Base-by-base conservation (phyloP, 2,888 invertebrate genomes). In the Auanema freiburgensis region DNA sequence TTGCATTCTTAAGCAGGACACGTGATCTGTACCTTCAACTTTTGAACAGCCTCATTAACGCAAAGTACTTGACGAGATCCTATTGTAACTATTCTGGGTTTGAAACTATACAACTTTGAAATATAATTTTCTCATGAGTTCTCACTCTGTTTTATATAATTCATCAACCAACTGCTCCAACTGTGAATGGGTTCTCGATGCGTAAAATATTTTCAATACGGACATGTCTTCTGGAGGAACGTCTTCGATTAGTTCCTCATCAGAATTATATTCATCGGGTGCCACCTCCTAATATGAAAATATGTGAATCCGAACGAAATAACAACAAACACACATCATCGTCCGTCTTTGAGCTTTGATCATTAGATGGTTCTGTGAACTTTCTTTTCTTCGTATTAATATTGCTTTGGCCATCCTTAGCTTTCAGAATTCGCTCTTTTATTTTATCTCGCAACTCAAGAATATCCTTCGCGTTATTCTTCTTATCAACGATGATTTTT, bases 101-200 rank as follows among this genome's bases (percentile, higher is more conserved):
- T 64, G 46, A 81, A 81, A 46, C 76, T 59, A 24, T 16, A 57
- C 40, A 40, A 55, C 23, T 55, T 52, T 33, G 4, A 8, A 33
- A 33, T 33, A 33, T 33, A 3, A 33, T 33, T 21, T 40, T 41
- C 41, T 33, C 40, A 40, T 18, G 42, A 50, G 21, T 46, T 50
- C 1, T 40, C 40, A 67, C 0, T 89, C 88, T 61, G 92, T 94
- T 80, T 90, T 90, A 74, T 90, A 89, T 1, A 97, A 88, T 87
- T 98, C 98, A 51, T 90, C 89, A n/a, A 95, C 89, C 85, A 98
- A 92, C 85, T 98, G 98, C 0, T 92, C 89, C 46, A 98, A 85
- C 84, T 98, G 97, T 0, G 97, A 95, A 85, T 98, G 97, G 5
- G 98, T 98, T 78, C 98, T 88, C 70, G 94, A 95, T 84, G 93